Evolutionary conservation across 2,113 vertebrate genomes (phyloP).

Genomic region (Phylloscopus trochiloides): DNA sequence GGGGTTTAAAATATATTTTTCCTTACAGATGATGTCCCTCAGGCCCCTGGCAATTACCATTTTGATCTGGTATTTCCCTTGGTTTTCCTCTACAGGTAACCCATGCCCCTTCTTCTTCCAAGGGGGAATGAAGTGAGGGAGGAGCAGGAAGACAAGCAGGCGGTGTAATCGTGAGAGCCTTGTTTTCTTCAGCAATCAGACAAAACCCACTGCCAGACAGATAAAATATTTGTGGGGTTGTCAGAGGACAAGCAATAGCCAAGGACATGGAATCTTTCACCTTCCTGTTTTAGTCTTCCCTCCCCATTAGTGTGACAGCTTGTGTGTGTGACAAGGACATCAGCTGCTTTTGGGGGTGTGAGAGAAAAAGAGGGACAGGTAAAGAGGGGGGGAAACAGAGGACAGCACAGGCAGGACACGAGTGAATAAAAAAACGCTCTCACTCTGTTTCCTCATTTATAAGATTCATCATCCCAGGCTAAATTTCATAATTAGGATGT

Average conservation of each 20-base stretch:
- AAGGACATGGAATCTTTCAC: neutral
- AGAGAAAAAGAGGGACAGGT: neutral
- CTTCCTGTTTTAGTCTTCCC: neutral
- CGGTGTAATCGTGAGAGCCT: neutral
- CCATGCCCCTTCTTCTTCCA: neutral
- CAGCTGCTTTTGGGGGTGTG: neutral
- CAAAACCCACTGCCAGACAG: neutral
- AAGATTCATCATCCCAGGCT: neutral
- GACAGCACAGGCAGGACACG: neutral
- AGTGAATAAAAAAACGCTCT: neutral
- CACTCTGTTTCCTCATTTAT: neutral
- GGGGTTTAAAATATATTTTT: neutral
- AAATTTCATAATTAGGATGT: neutral
- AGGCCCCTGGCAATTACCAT: neutral
- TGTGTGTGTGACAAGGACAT: neutral
- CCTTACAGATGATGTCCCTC: neutral
- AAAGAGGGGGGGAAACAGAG: neutral
- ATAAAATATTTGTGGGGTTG: neutral
- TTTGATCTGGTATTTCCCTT: neutral
- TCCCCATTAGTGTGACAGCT: neutral
- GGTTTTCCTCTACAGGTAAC: neutral
- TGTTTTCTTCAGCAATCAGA: neutral
- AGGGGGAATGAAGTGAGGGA: neutral
- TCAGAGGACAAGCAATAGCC: neutral
- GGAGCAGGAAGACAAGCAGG: neutral